A percentile compares a stretch with the other conserved stretches of the same genome.
These are phyloP conservation scores for Tinea pellionella DNA, from an alignment of 2,888 invertebrate genomes.

Conservation along the genomic window DNA sequence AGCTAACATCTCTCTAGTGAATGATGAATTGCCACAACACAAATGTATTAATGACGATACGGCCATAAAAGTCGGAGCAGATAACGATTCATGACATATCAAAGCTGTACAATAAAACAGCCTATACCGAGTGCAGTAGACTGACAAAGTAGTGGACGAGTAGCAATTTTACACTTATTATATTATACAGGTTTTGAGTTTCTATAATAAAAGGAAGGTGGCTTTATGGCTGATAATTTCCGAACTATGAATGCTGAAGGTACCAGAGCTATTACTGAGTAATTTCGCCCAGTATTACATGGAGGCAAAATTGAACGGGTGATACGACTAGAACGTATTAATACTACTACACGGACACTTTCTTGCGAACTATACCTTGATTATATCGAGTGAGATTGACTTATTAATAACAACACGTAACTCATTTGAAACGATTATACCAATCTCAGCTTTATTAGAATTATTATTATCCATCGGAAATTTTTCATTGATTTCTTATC, in stretches of 20 bases:
- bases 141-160: constrained; percentile 32
- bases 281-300: constrained; percentile 55
- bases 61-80: background rate
- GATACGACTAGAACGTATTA: constrained; percentile 45
- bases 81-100: background rate
- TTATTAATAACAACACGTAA: constrained; percentile 24
- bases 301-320: constrained; percentile 43
- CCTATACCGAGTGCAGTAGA: constrained; percentile 12
- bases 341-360: constrained; percentile 50
- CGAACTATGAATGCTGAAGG: constrained; percentile 61
- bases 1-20: background rate
- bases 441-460: constrained; percentile 2
- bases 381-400: constrained; percentile 30
- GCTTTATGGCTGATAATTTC: constrained; percentile 66
- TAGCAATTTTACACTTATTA: constrained; percentile 40
- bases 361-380: constrained; percentile 43
- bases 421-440: constrained; percentile 16
- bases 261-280: constrained; percentile 55
- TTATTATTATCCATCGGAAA: background rate
- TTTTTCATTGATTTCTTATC: background rate
- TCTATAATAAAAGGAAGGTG: constrained; percentile 51
- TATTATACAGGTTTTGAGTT: constrained; percentile 39
- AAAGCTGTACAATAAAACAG: background rate
- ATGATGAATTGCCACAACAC: constrained; percentile 2
- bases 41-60: background rate